A percentile compares a stretch with the other conserved stretches of the same genome.
Evolutionary conservation across 2,797 vertebrate genomes (phyloP).

Genomic region (Nothura maculosa): DNA sequence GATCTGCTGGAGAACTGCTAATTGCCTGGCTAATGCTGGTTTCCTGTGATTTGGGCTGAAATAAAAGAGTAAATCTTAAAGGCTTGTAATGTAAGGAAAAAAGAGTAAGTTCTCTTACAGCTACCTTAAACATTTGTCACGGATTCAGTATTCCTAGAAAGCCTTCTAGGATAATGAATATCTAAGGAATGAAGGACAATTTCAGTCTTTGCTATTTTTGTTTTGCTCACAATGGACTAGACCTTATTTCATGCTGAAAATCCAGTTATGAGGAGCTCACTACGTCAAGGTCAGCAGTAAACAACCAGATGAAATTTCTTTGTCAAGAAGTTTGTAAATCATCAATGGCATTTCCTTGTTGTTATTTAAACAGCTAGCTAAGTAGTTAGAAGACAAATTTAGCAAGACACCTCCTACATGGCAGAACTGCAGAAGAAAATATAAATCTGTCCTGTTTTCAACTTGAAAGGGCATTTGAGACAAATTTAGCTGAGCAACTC

Average conservation of each 20-base stretch:
- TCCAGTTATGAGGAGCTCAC: background rate
- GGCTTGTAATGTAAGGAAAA: background rate
- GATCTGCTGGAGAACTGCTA: background rate
- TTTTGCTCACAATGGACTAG: background rate
- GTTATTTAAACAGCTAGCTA: constrained; percentile 4
- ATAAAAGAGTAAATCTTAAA: background rate
- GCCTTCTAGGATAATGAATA: background rate
- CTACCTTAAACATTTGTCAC: background rate
- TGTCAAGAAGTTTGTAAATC: background rate
- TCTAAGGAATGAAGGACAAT: background rate
- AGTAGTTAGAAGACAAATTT: background rate
- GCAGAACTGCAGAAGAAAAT: background rate
- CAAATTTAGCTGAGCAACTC: background rate
- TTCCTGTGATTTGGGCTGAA: background rate
- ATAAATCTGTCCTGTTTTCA: background rate
- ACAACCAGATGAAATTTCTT: background rate
- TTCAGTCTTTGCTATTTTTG: background rate
- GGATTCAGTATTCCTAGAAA: background rate
- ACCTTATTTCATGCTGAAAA: background rate
- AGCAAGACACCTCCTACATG: background rate
- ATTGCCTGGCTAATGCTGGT: background rate
- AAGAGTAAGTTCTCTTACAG: background rate
- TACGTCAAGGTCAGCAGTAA: constrained; percentile 5
- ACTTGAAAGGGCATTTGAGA: background rate
- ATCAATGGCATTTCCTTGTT: background rate